A percentile compares a stretch with the other conserved stretches of the same genome.
Evolutionary conservation across 2,113 vertebrate genomes (phyloP).

Genomic region (Anoplopoma fimbria): DNA sequence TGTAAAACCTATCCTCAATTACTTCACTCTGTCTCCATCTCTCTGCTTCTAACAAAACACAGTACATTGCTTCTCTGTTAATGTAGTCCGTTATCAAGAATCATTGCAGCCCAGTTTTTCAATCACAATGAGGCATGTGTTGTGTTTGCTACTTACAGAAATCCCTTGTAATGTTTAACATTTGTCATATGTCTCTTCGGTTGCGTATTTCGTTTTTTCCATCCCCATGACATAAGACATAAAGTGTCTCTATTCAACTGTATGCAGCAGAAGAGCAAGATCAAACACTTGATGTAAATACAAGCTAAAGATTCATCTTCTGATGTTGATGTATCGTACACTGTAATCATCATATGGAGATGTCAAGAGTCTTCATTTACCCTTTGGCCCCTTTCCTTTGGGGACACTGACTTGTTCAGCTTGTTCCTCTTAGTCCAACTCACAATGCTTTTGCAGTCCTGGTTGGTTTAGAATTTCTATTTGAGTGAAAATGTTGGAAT

Average conservation of each 20-base stretch:
- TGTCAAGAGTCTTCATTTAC: neutral
- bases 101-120: conserved; percentile 25
- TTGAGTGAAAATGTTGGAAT: too few species aligned
- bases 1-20: conserved; percentile 30
- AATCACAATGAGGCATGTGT: conserved; percentile 28
- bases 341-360: too few species aligned
- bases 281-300: conserved; percentile 2
- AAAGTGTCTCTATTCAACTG: conserved; percentile 12
- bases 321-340: neutral
- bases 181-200: conserved; percentile 30
- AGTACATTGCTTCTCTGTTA: conserved; percentile 19
- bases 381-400: neutral
- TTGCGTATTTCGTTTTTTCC: conserved; percentile 40
- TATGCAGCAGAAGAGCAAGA: conserved; percentile 10
- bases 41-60: conserved; percentile 4
- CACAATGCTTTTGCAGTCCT: neutral
- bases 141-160: conserved; percentile 33
- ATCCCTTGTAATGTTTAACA: conserved; percentile 46
- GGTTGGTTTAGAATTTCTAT: neutral
- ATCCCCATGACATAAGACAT: neutral
- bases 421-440: neutral
- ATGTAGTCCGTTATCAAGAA: conserved; percentile 55
- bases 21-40: conserved; percentile 23
- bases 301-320: neutral
- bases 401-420: neutral